phyloP scores from a whole-genome alignment of 2,797 vertebrate genomes.

The Pangasius mekongensis region DNA sequence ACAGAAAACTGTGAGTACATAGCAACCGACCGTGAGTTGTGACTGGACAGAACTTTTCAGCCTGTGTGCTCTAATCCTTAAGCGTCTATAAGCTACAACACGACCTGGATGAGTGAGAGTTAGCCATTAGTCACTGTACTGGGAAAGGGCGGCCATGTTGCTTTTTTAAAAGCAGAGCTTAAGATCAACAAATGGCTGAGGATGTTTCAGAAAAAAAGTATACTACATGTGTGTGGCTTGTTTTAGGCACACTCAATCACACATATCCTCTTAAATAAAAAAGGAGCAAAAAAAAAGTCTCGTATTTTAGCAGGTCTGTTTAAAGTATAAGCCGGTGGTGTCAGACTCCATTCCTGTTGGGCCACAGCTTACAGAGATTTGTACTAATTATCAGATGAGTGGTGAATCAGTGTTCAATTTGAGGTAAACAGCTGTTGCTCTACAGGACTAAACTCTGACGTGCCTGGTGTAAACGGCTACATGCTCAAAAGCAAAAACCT shows the following conservation, averaged over 20 bases:
- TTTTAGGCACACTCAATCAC: conserved; percentile 12
- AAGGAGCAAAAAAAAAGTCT: not conserved
- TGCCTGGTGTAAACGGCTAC: conserved; percentile 24
- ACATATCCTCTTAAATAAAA: conserved; percentile 13
- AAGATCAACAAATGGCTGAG: not conserved
- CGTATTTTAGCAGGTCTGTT: conserved; percentile 40
- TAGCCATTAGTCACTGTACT: not conserved
- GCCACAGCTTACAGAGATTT: not conserved
- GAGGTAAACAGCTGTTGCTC: not conserved
- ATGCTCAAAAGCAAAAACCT: conserved; percentile 41
- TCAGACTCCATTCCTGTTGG: not conserved
- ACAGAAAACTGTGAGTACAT: conserved; percentile 48
- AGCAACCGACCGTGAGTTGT: not conserved
- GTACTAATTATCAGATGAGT: not conserved
- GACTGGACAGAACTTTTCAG: not conserved
- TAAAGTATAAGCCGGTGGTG: not conserved
- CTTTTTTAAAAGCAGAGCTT: not conserved
- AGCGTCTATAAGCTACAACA: conserved; percentile 47
- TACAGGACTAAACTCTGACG: not conserved
- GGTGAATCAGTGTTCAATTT: not conserved
- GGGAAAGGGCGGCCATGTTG: conserved; percentile 1
- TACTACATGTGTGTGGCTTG: not conserved
- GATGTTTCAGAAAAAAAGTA: not conserved
- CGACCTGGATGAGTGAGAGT: not conserved
- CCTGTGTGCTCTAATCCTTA: conserved; percentile 28